Evolutionary conservation across 2,888 invertebrate species (phyloP).

Genomic region (Apodemia duryi): DNA sequence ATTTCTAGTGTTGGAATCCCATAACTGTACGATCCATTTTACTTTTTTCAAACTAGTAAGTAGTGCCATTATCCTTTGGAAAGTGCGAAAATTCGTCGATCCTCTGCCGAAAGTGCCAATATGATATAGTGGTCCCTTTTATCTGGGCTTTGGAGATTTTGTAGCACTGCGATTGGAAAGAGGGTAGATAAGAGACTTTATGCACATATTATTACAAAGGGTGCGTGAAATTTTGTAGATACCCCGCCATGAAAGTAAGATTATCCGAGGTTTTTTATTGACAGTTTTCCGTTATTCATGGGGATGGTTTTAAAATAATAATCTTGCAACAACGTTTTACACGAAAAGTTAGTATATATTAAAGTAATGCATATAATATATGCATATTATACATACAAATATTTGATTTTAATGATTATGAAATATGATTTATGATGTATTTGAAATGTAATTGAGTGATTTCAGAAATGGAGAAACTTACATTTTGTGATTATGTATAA

Average conservation of each 20-base stretch:
- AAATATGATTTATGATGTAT: no score
- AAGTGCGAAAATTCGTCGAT: constrained; percentile 53
- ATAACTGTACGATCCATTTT: constrained; percentile 39
- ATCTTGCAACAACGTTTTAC: neutral
- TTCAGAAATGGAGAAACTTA: no score
- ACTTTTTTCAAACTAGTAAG: constrained; percentile 32
- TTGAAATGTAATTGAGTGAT: no score
- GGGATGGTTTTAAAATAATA: constrained; percentile 26
- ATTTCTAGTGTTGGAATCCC: neutral
- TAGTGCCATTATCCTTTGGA: constrained; percentile 52
- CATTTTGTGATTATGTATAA: no score
- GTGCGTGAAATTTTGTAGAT: constrained; percentile 74
- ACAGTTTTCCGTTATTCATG: constrained; percentile 27
- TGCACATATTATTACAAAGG: constrained; percentile 66
- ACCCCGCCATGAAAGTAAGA: constrained; percentile 52
- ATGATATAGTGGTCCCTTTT: constrained; percentile 72
- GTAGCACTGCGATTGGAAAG: constrained; percentile 40
- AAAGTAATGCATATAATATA: no score
- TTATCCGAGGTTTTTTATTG: constrained; percentile 44
- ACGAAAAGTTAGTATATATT: no score
- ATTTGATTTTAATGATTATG: no score
- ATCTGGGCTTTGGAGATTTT: constrained; percentile 36
- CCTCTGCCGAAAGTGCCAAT: constrained; percentile 67
- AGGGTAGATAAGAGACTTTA: constrained; percentile 64
- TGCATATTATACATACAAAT: no score